A percentile compares a stretch with the other conserved stretches of the same genome.
These are phyloP conservation scores for Sebastes oblongus DNA, from an alignment of 2,797 vertebrate species.

Conservation along the genomic window DNA sequence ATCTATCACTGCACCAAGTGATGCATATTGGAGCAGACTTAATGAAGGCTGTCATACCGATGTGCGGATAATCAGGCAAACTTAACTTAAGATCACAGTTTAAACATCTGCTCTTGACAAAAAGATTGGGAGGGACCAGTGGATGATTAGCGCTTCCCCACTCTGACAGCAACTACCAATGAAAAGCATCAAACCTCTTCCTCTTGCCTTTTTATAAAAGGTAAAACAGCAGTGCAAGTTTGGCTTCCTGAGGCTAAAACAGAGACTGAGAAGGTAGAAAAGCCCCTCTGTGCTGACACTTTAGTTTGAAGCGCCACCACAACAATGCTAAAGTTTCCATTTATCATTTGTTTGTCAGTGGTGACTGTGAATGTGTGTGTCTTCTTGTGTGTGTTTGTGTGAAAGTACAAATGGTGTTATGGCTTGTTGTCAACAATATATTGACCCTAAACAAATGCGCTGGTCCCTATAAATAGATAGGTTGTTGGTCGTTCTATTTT, in stretches of 20 bases:
- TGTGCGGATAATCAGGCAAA: neutral
- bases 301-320: conserved; percentile 6
- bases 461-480: neutral
- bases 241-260: neutral
- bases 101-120: neutral
- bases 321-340: conserved; percentile 2
- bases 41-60: neutral
- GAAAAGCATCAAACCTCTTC: neutral
- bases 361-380: neutral
- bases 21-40: no score
- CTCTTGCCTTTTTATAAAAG: no score
- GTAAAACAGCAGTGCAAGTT: neutral
- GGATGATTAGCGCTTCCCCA: neutral
- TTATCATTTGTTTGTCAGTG: neutral
- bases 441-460: neutral
- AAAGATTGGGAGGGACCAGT: neutral
- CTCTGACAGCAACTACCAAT: neutral
- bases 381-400: neutral
- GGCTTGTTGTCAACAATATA: neutral
- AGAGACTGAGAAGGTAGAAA: neutral
- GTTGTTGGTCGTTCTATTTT: no score
- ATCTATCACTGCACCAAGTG: no score
- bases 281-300: neutral
- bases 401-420: neutral
- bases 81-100: neutral